phyloP scores from a whole-genome alignment of 1,140 invertebrate species.

The Rhagoletis zephyria region DNA sequence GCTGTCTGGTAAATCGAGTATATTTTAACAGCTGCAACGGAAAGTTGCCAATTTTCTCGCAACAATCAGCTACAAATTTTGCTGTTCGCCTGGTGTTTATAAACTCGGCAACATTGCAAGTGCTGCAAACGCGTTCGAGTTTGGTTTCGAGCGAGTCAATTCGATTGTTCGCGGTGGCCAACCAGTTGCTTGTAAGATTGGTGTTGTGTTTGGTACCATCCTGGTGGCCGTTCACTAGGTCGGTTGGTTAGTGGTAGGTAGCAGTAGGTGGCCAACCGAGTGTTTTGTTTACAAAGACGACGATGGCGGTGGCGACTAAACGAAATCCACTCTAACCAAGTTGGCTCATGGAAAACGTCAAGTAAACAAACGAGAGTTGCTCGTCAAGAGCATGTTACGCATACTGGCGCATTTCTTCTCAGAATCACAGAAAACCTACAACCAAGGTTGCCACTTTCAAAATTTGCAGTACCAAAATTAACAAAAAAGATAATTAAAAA shows the following conservation, averaged over 20 bases:
- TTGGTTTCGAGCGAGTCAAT: constrained; percentile 10
- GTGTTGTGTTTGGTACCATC: neutral
- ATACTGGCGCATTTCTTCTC: no score
- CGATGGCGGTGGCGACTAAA: neutral
- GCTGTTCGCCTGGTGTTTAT: constrained; percentile 55
- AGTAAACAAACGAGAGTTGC: no score
- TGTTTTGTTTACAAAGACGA: neutral
- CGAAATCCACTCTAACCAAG: constrained; percentile 8
- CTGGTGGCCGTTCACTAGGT: constrained; percentile 4
- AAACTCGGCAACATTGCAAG: constrained; percentile 58
- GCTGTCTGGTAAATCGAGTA: neutral
- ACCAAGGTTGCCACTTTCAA: no score
- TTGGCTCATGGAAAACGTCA: neutral
- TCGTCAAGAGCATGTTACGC: no score
- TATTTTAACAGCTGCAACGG: constrained; percentile 52
- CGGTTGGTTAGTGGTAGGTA: neutral
- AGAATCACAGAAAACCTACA: no score
- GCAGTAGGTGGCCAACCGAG: neutral
- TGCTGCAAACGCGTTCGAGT: constrained; percentile 48
- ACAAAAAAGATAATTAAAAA: no score
- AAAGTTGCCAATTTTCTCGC: constrained; percentile 53
- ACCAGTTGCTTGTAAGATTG: neutral
- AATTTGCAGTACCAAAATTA: no score
- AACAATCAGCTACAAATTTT: constrained; percentile 3
- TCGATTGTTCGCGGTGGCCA: neutral